Conservation (phyloP, 2,888 invertebrate genomes). For the Phengaris arion region DNA sequence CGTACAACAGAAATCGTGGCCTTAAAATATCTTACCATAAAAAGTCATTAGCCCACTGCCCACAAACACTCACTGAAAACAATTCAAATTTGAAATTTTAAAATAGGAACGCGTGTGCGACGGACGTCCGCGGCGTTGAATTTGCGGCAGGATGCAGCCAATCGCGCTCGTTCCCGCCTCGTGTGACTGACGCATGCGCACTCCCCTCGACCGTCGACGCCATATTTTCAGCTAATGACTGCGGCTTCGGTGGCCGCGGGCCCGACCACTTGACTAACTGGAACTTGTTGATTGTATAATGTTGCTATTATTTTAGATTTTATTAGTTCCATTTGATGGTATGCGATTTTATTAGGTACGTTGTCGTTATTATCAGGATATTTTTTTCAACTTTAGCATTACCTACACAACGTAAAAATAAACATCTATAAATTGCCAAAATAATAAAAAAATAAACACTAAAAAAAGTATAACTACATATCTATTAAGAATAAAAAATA, state of each 20-base stretch:
- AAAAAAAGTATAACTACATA: neutral
- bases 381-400: neutral
- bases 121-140: constrained; percentile 67
- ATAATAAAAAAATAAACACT: neutral
- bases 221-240: constrained; percentile 38
- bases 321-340: neutral
- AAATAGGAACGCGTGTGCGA: constrained; percentile 47
- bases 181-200: constrained; percentile 43
- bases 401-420: neutral
- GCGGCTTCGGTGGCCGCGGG: constrained; percentile 29
- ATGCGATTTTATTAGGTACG: neutral
- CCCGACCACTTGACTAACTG: constrained; percentile 34
- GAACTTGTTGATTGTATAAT: constrained; percentile 28
- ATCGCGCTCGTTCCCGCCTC: constrained; percentile 60
- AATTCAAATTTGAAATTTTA: constrained; percentile 37
- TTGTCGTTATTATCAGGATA: neutral
- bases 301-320: constrained; percentile 22
- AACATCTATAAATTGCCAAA: neutral
- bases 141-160: constrained; percentile 68
- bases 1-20: neutral
- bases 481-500: neutral
- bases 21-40: constrained; percentile 4
- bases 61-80: constrained; percentile 30
- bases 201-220: constrained; percentile 37
- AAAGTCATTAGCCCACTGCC: constrained; percentile 29